Conservation (phyloP, 2,113 vertebrate genomes). For the Ptyas mucosa region DNA sequence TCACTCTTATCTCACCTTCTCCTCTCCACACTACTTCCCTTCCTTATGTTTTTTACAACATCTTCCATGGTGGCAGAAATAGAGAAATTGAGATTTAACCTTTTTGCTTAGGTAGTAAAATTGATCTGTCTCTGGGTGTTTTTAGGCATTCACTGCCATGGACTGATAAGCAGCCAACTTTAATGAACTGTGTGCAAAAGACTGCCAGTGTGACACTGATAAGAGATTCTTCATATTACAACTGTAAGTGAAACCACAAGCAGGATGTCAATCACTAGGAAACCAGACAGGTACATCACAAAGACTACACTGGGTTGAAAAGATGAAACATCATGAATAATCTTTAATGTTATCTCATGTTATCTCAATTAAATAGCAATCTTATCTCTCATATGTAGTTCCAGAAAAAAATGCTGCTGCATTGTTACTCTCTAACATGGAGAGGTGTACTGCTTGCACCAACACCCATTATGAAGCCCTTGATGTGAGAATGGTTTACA, state of each 20-base stretch:
- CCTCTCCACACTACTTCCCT: too few species aligned
- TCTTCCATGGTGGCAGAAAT: not conserved
- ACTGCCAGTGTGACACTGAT: not conserved
- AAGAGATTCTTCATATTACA: not conserved
- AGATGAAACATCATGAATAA: slow-evolving; percentile 1
- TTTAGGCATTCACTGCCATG: not conserved
- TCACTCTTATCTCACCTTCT: too few species aligned
- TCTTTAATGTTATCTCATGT: not conserved
- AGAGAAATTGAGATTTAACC: not conserved
- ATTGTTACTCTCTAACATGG: not conserved
- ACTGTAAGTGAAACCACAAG: not conserved
- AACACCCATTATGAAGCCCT: not conserved
- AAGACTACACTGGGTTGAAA: not conserved
- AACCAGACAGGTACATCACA: not conserved
- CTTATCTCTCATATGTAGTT: not conserved
- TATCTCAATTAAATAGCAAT: not conserved
- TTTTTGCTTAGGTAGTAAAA: not conserved
- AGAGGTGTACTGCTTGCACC: not conserved
- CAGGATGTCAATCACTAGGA: not conserved
- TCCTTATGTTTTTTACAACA: not conserved
- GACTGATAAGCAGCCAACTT: not conserved
- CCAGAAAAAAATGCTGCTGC: not conserved
- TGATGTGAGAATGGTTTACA: not conserved
- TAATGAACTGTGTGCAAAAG: not conserved
- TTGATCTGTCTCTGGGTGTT: not conserved